These are phyloP conservation scores for Bos javanicus DNA, from an alignment of 2,113 vertebrate genomes.

Conservation along the genomic window DNA sequence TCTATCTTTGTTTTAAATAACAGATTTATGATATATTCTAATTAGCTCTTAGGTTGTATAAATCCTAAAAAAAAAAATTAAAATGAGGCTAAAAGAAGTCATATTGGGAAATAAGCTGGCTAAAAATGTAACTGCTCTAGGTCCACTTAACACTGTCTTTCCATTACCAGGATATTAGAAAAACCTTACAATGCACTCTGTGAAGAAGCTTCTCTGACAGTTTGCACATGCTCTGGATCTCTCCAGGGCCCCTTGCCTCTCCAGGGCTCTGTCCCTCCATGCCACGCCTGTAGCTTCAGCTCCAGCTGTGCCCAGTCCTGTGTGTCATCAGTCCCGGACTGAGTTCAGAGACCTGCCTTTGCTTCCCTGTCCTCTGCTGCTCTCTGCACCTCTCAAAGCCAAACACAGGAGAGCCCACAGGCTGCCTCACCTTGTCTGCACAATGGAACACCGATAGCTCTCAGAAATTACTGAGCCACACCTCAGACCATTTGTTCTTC, in stretches of 20 bases:
- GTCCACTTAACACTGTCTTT: background rate
- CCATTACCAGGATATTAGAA: background rate
- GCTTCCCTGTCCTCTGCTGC: background rate
- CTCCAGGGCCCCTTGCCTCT: background rate
- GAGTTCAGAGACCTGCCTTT: background rate
- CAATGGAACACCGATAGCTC: background rate
- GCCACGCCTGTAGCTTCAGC: background rate
- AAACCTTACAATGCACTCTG: background rate
- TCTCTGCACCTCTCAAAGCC: background rate
- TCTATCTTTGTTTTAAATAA: conserved; percentile 15
- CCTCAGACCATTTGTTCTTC: background rate
- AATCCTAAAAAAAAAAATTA: conserved; percentile 17
- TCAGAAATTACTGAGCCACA: background rate
- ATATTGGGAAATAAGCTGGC: background rate
- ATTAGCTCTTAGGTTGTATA: background rate
- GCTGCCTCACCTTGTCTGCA: background rate
- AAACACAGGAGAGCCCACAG: background rate
- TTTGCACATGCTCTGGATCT: background rate
- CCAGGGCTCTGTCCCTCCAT: background rate
- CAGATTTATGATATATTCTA: conserved; percentile 11
- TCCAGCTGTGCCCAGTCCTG: background rate
- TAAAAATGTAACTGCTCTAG: background rate
- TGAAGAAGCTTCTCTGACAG: background rate
- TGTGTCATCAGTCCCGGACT: background rate
- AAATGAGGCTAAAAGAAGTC: conserved; percentile 16